Evolutionary conservation across 1,140 invertebrate species (phyloP), one percentile per base, ranked within the genome.

Genomic region (Musca domestica): DNA sequence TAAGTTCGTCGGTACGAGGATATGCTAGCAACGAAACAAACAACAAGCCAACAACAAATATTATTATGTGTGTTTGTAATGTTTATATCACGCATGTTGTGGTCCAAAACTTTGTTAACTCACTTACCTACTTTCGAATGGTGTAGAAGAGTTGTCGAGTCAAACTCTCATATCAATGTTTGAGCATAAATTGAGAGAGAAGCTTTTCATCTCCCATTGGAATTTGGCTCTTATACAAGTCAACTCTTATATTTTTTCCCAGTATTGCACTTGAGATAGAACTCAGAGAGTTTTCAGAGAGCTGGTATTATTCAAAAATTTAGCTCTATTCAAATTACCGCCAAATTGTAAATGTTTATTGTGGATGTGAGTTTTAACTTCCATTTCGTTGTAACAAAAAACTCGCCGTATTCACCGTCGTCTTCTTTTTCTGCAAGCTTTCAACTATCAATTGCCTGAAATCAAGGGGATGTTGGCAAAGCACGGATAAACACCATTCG

Each of bases 391-490:
- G 27, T 4, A 30, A 9, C 9, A 30, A 30, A 30, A 30, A 30
- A 30, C 27, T 30, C 27, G n/a, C n/a, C n/a, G n/a, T n/a, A n/a
- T n/a, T n/a, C n/a, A n/a, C n/a, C n/a, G n/a, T n/a, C n/a, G 27
- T 30, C 9, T 30, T 30, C 27, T 30, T 30, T 9, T 30, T 3
- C 27, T 30, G 9, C 9, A 9, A 30, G 27, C 14, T 58, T 58
- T 58, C 25, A 58, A 58, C 54, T 58, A 58, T 58, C 54, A 27
- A 58, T 58, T 30, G 25, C 54, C 23, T n/a, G 14, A 2, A n/a
- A 58, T 58, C 23, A 17, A 30, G 17, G 20, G 27, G n/a, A 58
- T 30, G 27, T 30, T 30, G 27, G 27, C 17, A 30, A 27, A 30
- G 12, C 12, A 30, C 54, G 22, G 10, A 54, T 10, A 25, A 30